These are phyloP conservation scores for Arctia plantaginis DNA, from an alignment of 2,888 invertebrate species.

Conservation along the genomic window DNA sequence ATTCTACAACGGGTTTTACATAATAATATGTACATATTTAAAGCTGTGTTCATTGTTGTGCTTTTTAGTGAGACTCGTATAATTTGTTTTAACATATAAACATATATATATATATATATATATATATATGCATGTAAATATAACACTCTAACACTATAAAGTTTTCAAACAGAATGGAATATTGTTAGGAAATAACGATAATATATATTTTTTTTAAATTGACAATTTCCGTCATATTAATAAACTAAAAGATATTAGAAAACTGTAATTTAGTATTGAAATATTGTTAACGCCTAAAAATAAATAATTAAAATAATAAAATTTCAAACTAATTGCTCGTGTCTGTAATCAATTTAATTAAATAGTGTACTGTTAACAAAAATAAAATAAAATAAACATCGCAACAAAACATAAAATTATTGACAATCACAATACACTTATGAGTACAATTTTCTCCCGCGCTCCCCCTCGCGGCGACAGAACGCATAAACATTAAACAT, in stretches of 20 bases:
- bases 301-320: neutral
- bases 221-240: no score
- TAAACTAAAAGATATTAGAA: no score
- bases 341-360: neutral
- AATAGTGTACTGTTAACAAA: neutral
- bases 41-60: neutral
- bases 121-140: no score
- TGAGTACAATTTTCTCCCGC: constrained; percentile 23
- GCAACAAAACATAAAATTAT: constrained; percentile 24
- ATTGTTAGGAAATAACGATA: no score
- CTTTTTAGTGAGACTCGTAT: neutral
- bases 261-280: no score
- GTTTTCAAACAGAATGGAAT: no score
- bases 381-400: neutral
- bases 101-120: no score
- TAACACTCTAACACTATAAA: no score
- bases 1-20: constrained; percentile 31
- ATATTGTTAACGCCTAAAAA: neutral
- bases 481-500: constrained; percentile 64
- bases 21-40: constrained; percentile 9
- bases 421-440: constrained; percentile 23
- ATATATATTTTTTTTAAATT: no score
- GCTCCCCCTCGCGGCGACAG: constrained; percentile 49
- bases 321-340: neutral
- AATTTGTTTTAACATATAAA: no score